These are phyloP conservation scores for Actenoides lindsayi DNA, from an alignment of 2,113 vertebrate genomes.

Conservation along the genomic window DNA sequence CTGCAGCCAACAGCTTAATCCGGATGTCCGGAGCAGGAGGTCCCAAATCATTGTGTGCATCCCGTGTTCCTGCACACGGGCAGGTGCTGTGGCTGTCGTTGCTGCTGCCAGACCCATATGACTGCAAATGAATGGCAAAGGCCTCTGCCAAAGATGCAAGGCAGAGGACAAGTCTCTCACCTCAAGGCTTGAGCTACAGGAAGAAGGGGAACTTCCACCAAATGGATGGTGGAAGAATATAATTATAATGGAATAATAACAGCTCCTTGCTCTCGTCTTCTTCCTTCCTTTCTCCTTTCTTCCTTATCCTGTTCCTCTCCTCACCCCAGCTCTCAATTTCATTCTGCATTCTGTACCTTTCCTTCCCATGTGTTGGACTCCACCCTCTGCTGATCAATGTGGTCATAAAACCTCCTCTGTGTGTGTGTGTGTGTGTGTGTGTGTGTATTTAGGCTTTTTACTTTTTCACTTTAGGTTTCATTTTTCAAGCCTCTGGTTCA, in stretches of 20 bases:
- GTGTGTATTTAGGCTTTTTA: background rate
- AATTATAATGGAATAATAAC: too few relatives aligned
- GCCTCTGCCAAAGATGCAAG: background rate
- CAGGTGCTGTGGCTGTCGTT: accelerated
- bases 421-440: background rate
- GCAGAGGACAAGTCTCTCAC: background rate
- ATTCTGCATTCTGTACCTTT: background rate
- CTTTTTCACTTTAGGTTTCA: background rate
- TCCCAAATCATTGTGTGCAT: accelerated
- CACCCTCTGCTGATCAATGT: background rate
- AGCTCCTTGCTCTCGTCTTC: background rate
- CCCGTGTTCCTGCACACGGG: accelerated
- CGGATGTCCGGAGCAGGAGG: background rate
- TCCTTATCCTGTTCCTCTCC: background rate
- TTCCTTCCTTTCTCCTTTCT: background rate
- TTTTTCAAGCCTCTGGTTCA: background rate
- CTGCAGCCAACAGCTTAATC: background rate
- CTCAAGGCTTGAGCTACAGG: background rate
- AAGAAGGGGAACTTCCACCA: background rate
- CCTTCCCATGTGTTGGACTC: background rate
- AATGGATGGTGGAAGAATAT: background rate
- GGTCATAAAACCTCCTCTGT: background rate
- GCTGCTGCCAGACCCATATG: background rate
- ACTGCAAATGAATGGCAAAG: background rate
- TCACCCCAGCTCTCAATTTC: background rate